Percentiles rank a stretch among this genome's conserved stretches.
phyloP scores from a whole-genome alignment of 1,140 invertebrate species.

The Panagrolaimus sp. region DNA sequence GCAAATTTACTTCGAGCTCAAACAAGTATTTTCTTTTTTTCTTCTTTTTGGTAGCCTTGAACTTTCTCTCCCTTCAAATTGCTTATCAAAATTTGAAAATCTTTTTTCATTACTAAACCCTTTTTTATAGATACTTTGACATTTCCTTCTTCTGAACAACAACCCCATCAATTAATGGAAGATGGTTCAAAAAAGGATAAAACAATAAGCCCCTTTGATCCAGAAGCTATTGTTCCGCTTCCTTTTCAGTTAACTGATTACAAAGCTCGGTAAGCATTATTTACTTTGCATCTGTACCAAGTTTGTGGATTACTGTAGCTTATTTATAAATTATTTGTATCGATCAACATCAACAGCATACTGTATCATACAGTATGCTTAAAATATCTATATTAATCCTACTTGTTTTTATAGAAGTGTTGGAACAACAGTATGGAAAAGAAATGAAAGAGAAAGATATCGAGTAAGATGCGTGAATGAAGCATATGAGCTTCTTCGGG shows the following conservation, averaged over 20 bases:
- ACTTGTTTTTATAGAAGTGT: slow-evolving; percentile 34
- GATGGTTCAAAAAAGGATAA: neutral
- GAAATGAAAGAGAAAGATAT: slow-evolving; percentile 61
- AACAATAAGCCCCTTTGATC: slow-evolving; percentile 55
- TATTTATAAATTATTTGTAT: neutral
- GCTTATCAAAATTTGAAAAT: neutral
- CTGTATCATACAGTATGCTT: neutral
- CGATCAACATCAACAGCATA: neutral
- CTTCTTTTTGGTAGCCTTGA: neutral
- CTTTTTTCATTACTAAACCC: neutral
- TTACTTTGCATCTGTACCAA: no score
- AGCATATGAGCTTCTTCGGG: slow-evolving; percentile 74
- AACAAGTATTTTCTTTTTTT: neutral
- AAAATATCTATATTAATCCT: slow-evolving; percentile 17
- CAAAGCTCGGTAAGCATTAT: slow-evolving; percentile 29
- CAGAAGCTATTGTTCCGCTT: slow-evolving; percentile 60
- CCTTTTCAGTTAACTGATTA: slow-evolving; percentile 56
- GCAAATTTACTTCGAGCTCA: slow-evolving; percentile 10
- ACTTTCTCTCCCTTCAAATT: neutral
- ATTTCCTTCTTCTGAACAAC: neutral
- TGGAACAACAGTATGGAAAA: slow-evolving; percentile 60
- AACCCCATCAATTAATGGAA: neutral
- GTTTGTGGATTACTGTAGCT: neutral
- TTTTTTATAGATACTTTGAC: neutral
- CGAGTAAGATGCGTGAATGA: slow-evolving; percentile 76